Conservation (phyloP, 2,113 vertebrate genomes). For the Pycnonotus jocosus region DNA sequence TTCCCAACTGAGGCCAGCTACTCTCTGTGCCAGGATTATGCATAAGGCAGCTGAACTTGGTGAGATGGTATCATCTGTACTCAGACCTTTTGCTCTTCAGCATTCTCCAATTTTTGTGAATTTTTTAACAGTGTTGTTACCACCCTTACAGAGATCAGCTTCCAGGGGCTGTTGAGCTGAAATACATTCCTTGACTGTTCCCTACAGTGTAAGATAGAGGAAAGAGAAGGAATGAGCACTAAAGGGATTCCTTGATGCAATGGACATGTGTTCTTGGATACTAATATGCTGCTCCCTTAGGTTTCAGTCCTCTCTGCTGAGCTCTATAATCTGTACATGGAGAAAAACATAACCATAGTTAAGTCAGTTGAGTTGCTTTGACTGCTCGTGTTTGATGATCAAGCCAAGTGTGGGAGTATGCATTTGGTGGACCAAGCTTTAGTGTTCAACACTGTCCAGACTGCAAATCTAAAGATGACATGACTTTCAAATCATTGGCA, state of each 20-base stretch:
- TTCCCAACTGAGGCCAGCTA: not conserved
- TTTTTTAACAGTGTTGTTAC: not conserved
- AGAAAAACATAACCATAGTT: not conserved
- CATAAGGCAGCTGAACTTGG: not conserved
- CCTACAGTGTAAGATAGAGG: not conserved
- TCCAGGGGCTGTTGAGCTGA: not conserved
- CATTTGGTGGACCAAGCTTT: not conserved
- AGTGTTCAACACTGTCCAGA: not conserved
- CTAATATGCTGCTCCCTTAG: not conserved
- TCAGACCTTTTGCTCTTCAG: not conserved
- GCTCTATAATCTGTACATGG: not conserved
- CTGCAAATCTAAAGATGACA: not conserved
- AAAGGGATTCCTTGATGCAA: not conserved
- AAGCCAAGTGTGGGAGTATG: fast-evolving
- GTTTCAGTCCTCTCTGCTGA: not conserved
- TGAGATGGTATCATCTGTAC: not conserved
- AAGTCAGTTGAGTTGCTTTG: not conserved
- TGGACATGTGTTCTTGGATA: not conserved
- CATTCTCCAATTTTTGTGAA: not conserved
- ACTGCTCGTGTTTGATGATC: not conserved
- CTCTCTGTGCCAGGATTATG: not conserved
- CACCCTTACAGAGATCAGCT: not conserved
- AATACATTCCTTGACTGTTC: not conserved
- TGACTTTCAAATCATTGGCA: not conserved
- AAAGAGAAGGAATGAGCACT: not conserved